These are phyloP conservation scores for Choloepus hoffmanni DNA, from an alignment of 2,113 vertebrate species.

Conservation along the genomic window DNA sequence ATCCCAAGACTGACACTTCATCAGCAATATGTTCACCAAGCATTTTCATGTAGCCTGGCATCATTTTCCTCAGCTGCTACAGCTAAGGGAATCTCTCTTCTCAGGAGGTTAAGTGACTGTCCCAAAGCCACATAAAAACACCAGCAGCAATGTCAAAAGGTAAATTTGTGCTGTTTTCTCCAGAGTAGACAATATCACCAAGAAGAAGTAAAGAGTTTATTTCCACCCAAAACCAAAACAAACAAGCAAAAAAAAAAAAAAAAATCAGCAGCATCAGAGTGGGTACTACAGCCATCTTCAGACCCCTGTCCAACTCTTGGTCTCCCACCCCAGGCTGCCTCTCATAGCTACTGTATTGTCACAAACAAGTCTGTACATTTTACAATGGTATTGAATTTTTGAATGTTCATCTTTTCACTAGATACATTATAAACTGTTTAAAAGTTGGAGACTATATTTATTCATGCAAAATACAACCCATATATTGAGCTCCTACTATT, in stretches of 20 bases:
- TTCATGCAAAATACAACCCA: not conserved
- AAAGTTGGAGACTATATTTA: slow-evolving; percentile 32
- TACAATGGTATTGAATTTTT: not conserved
- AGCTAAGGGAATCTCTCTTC: too few relatives aligned
- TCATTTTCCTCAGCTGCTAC: not conserved
- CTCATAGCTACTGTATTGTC: not conserved
- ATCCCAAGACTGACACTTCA: not conserved
- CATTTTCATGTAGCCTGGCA: not conserved
- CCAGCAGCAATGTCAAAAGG: not conserved
- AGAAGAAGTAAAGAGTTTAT: too few relatives aligned
- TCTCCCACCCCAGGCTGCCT: not conserved
- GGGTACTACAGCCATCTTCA: not conserved
- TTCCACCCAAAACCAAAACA: too few relatives aligned
- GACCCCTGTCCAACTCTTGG: not conserved
- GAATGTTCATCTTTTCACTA: not conserved
- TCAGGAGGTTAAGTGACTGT: not conserved
- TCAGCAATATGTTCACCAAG: not conserved
- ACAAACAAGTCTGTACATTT: not conserved
- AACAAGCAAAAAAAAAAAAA: too few relatives aligned
- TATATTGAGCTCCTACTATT: not conserved
- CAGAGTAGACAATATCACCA: too few relatives aligned
- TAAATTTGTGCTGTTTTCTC: too few relatives aligned
- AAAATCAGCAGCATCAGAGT: not conserved
- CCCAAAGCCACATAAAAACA: not conserved
- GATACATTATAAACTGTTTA: not conserved